These are phyloP conservation scores for Diplogasteroides magnus DNA, from an alignment of 1,140 invertebrate species.

Conservation along the genomic window DNA sequence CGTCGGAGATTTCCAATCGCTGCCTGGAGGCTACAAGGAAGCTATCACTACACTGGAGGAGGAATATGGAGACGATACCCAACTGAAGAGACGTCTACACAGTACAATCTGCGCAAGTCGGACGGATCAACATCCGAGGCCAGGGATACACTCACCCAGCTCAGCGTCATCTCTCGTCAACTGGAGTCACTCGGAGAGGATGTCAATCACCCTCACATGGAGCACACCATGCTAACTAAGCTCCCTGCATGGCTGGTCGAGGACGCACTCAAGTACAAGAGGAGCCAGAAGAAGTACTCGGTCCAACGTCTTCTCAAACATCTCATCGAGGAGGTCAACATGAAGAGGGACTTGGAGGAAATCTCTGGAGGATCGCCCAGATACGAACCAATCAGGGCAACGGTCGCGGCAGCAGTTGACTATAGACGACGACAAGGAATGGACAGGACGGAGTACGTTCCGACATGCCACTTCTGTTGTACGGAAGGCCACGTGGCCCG, in stretches of 20 bases:
- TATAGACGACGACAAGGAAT: neutral
- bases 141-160: neutral
- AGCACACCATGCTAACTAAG: neutral
- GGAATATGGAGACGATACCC: neutral
- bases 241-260: neutral
- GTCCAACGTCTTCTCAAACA: neutral
- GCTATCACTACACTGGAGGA: conserved; percentile 18
- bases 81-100: neutral
- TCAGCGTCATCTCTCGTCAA: neutral
- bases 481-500: no score
- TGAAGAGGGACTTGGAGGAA: no score
- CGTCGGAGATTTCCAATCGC: no score
- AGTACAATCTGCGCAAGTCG: neutral
- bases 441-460: no score
- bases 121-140: neutral
- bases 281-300: neutral
- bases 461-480: no score
- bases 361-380: no score
- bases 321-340: neutral
- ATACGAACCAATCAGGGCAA: neutral
- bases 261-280: neutral
- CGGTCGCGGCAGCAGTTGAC: neutral
- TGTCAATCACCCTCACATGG: neutral
- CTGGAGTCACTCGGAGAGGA: neutral
- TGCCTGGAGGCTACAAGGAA: no score